These are phyloP conservation scores for Condylura cristata DNA, from an alignment of 2,113 vertebrate genomes.

Conservation along the genomic window DNA sequence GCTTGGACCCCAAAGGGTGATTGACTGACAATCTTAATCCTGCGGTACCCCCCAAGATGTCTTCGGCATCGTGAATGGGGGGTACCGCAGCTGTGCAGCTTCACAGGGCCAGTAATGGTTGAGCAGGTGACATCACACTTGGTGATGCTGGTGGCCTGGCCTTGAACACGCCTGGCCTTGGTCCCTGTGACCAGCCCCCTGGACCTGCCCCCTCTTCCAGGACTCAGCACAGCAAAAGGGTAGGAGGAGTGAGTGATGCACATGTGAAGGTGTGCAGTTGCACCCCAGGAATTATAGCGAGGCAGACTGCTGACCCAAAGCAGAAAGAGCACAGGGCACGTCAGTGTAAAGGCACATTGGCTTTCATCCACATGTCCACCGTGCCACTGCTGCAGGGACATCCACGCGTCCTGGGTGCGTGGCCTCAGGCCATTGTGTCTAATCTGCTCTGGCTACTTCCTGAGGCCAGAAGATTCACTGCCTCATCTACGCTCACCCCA, in stretches of 20 bases:
- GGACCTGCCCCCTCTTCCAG: neutral
- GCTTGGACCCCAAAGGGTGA: conserved; percentile 34
- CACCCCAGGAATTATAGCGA: too few species aligned
- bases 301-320: too few species aligned
- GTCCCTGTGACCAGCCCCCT: neutral
- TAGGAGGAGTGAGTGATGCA: too few species aligned
- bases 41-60: neutral
- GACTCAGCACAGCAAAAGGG: too few species aligned
- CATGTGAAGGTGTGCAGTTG: too few species aligned
- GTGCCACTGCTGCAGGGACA: too few species aligned
- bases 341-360: neutral
- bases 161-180: too few species aligned
- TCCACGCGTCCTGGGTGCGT: too few species aligned
- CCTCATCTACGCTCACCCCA: too few species aligned
- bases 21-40: conserved; percentile 49
- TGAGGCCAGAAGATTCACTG: too few species aligned
- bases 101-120: conserved; percentile 12
- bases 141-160: conserved; percentile 13
- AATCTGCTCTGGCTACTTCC: too few species aligned
- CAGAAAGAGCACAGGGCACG: neutral
- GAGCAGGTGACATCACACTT: neutral
- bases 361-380: too few species aligned
- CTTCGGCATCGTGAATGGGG: conserved; percentile 40
- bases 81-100: neutral
- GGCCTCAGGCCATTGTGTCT: neutral